Evolutionary conservation across 2,797 vertebrate genomes (phyloP).

Genomic region (Smutsia temminckii): DNA sequence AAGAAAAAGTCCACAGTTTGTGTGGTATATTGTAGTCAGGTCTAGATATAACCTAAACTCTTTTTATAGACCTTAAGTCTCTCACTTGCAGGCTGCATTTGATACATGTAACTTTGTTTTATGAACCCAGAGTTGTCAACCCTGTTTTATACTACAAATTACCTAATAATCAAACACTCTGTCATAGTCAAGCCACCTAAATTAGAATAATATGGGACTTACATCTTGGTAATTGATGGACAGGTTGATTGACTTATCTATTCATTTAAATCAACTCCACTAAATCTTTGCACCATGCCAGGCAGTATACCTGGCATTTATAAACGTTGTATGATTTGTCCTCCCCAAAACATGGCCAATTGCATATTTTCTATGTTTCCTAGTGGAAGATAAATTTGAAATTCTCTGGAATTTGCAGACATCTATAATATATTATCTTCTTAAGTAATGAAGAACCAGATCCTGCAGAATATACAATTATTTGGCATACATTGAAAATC

Average conservation of each 20-base stretch:
- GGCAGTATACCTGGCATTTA: background rate
- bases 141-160: background rate
- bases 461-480: background rate
- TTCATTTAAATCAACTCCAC: slow-evolving; percentile 10
- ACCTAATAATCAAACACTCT: background rate
- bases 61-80: background rate
- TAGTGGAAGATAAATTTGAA: background rate
- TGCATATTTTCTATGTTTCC: background rate
- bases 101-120: background rate
- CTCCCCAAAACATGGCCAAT: background rate
- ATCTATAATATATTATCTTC: background rate
- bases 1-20: background rate
- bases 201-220: background rate
- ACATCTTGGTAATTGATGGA: background rate
- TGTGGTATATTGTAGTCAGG: background rate
- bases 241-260: background rate
- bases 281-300: background rate
- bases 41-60: background rate
- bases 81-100: background rate
- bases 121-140: background rate
- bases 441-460: background rate
- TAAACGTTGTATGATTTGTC: background rate
- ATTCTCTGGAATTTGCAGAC: background rate
- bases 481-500: background rate
- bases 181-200: background rate